phyloP scores from a whole-genome alignment of 1,140 invertebrate species.

The Eufriesea mexicana region DNA sequence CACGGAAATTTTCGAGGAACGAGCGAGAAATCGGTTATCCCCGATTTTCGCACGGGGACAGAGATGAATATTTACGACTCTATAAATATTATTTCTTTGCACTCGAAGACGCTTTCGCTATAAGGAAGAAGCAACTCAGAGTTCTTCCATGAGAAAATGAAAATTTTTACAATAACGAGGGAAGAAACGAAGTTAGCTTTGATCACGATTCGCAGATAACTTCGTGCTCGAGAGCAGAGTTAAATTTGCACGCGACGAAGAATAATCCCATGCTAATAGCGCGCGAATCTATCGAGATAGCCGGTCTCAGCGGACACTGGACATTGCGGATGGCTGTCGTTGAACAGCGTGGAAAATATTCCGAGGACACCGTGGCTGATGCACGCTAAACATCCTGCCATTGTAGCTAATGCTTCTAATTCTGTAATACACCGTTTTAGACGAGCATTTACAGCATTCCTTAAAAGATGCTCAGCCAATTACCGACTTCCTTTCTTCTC shows the following conservation, averaged over 20 bases:
- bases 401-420: not conserved
- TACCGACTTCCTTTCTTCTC: too few relatives aligned
- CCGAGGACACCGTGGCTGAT: slow-evolving; percentile 27
- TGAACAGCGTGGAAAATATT: slow-evolving; percentile 42
- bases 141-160: too few relatives aligned
- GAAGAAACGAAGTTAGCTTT: too few relatives aligned
- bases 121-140: too few relatives aligned
- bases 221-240: too few relatives aligned
- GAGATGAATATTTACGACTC: slow-evolving; percentile 24
- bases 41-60: not conserved
- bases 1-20: not conserved
- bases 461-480: not conserved
- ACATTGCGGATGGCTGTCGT: not conserved
- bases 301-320: slow-evolving; percentile 2
- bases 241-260: not conserved
- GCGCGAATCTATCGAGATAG: not conserved
- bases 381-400: slow-evolving; percentile 16
- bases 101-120: too few relatives aligned
- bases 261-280: not conserved
- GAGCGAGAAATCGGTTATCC: too few relatives aligned
- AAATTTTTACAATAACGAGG: too few relatives aligned
- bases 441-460: not conserved
- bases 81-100: too few relatives aligned
- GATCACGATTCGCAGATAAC: too few relatives aligned
- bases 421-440: not conserved